A percentile compares a stretch with the other conserved stretches of the same genome.
phyloP scores from a whole-genome alignment of 2,113 vertebrate species.

The Embiotoca jacksoni region DNA sequence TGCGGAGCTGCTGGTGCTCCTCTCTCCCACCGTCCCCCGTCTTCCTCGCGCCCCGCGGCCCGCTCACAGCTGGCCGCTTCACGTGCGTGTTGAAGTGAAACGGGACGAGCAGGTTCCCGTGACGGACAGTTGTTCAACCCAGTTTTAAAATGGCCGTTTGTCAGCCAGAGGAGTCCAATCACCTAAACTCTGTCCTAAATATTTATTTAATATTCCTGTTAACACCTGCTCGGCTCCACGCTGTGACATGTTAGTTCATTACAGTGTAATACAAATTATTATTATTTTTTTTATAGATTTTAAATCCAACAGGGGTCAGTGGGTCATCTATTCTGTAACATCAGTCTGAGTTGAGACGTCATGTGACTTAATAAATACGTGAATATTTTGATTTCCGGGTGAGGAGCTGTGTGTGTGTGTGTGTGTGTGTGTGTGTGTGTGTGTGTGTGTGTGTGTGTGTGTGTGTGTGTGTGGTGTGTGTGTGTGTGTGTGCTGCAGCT shows the following conservation, averaged over 20 bases:
- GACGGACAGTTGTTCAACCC: background rate
- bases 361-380: no score
- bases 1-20: background rate
- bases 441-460: constrained; percentile 4
- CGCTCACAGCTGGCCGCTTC: background rate
- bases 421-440: background rate
- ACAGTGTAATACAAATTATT: background rate
- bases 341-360: no score
- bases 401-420: background rate
- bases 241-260: no score
- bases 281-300: background rate
- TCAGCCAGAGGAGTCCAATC: background rate
- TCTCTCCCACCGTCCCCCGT: background rate
- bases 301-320: background rate
- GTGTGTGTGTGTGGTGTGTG: no score
- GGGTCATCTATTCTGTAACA: no score
- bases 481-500: no score
- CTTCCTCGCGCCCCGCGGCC: background rate
- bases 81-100: background rate
- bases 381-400: no score
- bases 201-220: constrained; percentile 11
- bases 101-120: background rate
- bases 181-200: background rate
- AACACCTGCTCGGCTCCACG: constrained; percentile 3
- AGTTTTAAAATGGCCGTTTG: constrained; percentile 46